Conservation (phyloP, 2,113 vertebrate species). For the Jaculus jaculus region DNA sequence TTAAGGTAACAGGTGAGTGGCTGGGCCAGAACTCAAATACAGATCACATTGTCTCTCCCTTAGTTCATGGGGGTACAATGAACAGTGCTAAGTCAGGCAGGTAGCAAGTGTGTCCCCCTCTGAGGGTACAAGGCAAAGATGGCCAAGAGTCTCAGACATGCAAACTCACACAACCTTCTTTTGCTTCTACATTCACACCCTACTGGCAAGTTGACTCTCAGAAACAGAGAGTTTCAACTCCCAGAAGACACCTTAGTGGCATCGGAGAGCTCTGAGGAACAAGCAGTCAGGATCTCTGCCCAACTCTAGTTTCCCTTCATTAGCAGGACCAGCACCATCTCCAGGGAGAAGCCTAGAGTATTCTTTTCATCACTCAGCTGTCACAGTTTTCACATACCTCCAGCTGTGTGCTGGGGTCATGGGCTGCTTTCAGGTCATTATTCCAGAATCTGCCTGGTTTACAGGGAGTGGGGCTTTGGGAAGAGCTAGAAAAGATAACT, state of each 20-base stretch:
- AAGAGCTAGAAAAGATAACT: background rate
- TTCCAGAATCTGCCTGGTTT: background rate
- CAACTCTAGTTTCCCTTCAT: too few relatives aligned
- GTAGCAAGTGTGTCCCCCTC: background rate
- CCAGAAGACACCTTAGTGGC: background rate
- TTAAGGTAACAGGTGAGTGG: background rate
- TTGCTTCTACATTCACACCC: background rate
- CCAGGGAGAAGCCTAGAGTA: background rate
- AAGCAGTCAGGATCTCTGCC: too few relatives aligned
- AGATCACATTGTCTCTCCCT: background rate
- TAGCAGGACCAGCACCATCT: background rate
- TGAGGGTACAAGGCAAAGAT: background rate
- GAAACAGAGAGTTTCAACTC: background rate
- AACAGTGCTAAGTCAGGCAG: background rate
- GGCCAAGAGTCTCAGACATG: background rate
- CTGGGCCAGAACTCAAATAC: background rate
- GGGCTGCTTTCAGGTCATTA: background rate
- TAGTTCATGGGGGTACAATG: background rate
- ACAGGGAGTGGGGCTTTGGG: background rate
- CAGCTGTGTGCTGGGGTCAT: background rate
- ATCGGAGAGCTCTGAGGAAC: background rate
- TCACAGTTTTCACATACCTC: background rate
- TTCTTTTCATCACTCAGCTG: background rate
- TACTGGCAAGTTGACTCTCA: background rate
- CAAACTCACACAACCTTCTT: background rate